Percentiles rank a stretch among this genome's conserved stretches.
Evolutionary conservation across 2,797 vertebrate genomes (phyloP).

Genomic region (Myotis daubentonii): DNA sequence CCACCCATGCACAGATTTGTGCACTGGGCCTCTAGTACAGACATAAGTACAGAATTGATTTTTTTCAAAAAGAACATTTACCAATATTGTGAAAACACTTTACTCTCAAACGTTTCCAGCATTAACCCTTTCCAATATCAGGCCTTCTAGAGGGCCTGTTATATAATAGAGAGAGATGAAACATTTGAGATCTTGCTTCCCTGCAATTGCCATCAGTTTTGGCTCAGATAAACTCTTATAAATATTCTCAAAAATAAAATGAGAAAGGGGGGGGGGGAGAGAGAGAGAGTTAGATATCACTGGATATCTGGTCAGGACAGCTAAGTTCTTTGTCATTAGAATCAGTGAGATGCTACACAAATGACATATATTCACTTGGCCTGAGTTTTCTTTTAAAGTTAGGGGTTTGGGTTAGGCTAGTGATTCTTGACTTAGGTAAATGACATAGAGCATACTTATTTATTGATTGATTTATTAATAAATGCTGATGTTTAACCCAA

Average conservation of each 20-base stretch:
- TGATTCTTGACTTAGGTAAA: neutral
- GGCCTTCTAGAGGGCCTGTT: neutral
- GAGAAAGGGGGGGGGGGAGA: neutral
- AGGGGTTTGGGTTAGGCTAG: neutral
- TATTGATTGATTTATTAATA: neutral
- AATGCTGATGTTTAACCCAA: neutral
- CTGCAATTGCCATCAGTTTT: neutral
- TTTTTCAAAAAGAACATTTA: conserved; percentile 56
- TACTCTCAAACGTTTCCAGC: neutral
- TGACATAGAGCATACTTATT: neutral
- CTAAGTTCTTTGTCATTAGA: neutral
- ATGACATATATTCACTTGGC: neutral
- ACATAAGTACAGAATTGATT: conserved; percentile 10
- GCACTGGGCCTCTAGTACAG: neutral
- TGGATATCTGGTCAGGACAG: neutral
- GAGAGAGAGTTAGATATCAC: too few species aligned
- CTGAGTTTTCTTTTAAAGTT: neutral
- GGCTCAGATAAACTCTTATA: neutral
- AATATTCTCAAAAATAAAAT: neutral
- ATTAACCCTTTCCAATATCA: neutral
- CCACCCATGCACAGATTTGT: rapidly evolving
- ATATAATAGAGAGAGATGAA: neutral
- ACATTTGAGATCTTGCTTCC: neutral
- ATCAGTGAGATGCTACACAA: neutral
- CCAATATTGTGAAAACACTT: neutral